Percentiles rank a stretch among this genome's conserved stretches.
phyloP scores from a whole-genome alignment of 2,888 invertebrate genomes.

The Microchrysa polita region DNA sequence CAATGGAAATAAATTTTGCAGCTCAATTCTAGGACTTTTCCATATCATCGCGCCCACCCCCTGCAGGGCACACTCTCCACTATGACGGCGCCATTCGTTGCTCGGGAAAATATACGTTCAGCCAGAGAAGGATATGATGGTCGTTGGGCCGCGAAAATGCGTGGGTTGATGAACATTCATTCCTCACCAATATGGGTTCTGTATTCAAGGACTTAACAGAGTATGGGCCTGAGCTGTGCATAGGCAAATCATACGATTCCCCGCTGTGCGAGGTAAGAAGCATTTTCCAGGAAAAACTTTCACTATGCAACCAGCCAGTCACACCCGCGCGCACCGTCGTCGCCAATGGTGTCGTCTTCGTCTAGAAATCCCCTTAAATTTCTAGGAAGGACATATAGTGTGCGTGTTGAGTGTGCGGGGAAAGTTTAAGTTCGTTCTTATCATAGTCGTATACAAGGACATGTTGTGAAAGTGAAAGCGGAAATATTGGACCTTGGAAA shows the following conservation, averaged over 20 bases:
- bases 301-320: conserved; percentile 32
- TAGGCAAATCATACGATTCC: neutral
- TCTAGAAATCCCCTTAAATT: too few relatives aligned
- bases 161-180: conserved; percentile 1
- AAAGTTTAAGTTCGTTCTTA: conserved; percentile 13
- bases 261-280: neutral
- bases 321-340: neutral
- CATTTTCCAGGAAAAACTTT: conserved; percentile 40
- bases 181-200: neutral
- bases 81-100: too few relatives aligned
- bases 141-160: neutral
- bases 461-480: conserved; percentile 29
- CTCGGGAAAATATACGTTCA: neutral
- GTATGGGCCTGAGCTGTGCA: neutral
- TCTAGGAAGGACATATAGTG: neutral
- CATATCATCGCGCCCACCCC: neutral
- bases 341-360: too few relatives aligned
- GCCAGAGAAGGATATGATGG: too few relatives aligned
- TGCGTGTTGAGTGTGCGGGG: neutral
- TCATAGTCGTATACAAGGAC: neutral
- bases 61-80: too few relatives aligned
- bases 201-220: neutral
- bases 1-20: conserved; percentile 36
- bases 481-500: conserved; percentile 28
- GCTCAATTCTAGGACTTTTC: neutral